Evolutionary conservation across 2,797 vertebrate species (phyloP).

Genomic region (Sebastes baramenuke): DNA sequence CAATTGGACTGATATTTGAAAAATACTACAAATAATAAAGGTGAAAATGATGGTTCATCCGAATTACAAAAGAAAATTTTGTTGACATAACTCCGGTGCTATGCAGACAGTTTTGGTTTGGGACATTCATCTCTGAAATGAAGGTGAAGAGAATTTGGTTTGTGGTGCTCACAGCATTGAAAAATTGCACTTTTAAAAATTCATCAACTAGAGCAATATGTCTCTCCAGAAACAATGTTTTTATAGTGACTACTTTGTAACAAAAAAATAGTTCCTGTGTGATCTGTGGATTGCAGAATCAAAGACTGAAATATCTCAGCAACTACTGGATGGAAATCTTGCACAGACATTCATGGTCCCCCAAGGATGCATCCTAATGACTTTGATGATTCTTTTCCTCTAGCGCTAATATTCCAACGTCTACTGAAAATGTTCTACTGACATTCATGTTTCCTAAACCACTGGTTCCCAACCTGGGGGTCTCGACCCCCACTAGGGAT

Average conservation of each 20-base stretch:
- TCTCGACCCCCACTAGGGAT: too few species aligned
- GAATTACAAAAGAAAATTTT: neutral
- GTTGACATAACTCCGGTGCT: neutral
- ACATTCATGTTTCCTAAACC: too few species aligned
- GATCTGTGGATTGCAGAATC: neutral
- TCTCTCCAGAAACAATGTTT: neutral
- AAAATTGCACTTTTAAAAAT: neutral
- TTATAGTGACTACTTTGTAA: neutral
- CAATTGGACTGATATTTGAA: slow-evolving; percentile 23
- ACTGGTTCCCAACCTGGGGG: too few species aligned
- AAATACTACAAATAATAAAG: slow-evolving; percentile 5
- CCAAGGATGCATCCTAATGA: neutral
- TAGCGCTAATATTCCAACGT: too few species aligned
- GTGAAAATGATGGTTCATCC: slow-evolving; percentile 6
- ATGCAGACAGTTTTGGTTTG: neutral
- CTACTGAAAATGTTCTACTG: too few species aligned
- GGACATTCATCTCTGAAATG: neutral
- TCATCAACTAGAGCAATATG: neutral
- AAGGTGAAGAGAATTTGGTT: neutral
- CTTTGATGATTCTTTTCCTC: neutral
- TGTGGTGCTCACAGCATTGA: neutral
- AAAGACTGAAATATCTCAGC: neutral
- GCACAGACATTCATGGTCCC: neutral
- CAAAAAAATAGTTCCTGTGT: neutral
- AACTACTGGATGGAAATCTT: neutral